Evolutionary conservation across 2,113 vertebrate genomes (phyloP), one percentile per base, ranked within the genome.

Genomic region (Apeltes quadracus): DNA sequence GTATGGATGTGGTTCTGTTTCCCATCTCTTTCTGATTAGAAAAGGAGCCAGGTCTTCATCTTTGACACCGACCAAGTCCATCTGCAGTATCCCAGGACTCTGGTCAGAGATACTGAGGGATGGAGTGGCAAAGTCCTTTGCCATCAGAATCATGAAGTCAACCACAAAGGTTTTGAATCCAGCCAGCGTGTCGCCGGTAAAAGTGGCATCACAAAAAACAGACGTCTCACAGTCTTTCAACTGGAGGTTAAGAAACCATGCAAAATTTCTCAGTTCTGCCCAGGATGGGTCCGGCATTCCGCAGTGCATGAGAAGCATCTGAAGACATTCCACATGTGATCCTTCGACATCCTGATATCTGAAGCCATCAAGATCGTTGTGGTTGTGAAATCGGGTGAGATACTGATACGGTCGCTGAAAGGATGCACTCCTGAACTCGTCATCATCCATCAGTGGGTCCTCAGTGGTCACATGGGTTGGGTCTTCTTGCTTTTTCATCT

Each of bases 111-210:
- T 96, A 53, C 87, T 92, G 1, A 97, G 93, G 2, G 96, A 97
- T 0, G 96, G 96, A 0, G 97, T 98, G 13, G 97, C 96, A 67
- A 99, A 99, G 78, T 99, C 98, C 51, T 96, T 95, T 0, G 98
- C 97, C 98, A 99, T 99, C 23, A 96, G 76, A 85, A 98, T 96
- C 98, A 99, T 97, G 89, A 98, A 99, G 62, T 93, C 83, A 3
- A 99, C 97, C 4, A 99, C 97, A 83, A 99, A 99, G 69, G 85
- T 95, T 92, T 95, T 98, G 90, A 99, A 99, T 29, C 98, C 96
- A 0, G 32, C 61, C 48, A 99, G 72, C 0, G 94, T 95, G 84
- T 99, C 97, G n/a, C 91, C 90, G 5, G 91, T 89, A 32, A 96
- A 88, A 0, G 0, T 7, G 3, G 83, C 61, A n/a, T 97, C 69